A percentile compares a stretch with the other conserved stretches of the same genome.
Conservation (phyloP, 2,888 invertebrate species). For the Metellina segmentata region DNA sequence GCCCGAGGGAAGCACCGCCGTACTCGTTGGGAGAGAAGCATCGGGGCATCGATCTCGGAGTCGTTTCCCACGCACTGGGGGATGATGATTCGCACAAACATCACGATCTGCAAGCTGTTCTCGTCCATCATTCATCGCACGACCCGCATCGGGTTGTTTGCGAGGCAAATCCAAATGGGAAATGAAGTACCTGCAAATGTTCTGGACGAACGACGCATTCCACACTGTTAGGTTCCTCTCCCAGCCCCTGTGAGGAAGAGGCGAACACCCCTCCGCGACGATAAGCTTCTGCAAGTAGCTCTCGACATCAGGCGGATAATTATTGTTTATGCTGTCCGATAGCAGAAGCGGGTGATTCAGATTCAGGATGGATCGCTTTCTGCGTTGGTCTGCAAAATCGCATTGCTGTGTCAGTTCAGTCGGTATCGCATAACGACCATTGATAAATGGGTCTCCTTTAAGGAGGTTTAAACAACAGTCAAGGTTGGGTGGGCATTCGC, state of each 20-base stretch:
- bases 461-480: no score
- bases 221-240: not conserved
- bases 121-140: not conserved
- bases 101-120: not conserved
- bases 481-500: no score
- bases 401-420: no score
- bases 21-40: constrained; percentile 20
- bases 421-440: no score
- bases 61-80: constrained; percentile 44
- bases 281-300: constrained; percentile 9
- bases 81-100: not conserved
- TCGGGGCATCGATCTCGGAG: constrained; percentile 57
- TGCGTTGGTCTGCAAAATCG: not conserved
- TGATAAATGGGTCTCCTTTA: no score
- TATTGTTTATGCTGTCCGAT: constrained; percentile 1
- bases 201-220: constrained; percentile 10
- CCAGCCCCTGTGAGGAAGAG: not conserved
- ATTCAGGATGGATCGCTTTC: constrained; percentile 15
- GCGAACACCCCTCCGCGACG: not conserved
- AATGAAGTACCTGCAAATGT: not conserved
- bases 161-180: not conserved
- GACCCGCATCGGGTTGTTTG: not conserved
- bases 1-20: not conserved
- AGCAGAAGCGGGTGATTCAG: not conserved
- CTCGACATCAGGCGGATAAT: not conserved